Evolutionary conservation across 2,888 invertebrate genomes (phyloP).

Genomic region (Calameuta filiformis): DNA sequence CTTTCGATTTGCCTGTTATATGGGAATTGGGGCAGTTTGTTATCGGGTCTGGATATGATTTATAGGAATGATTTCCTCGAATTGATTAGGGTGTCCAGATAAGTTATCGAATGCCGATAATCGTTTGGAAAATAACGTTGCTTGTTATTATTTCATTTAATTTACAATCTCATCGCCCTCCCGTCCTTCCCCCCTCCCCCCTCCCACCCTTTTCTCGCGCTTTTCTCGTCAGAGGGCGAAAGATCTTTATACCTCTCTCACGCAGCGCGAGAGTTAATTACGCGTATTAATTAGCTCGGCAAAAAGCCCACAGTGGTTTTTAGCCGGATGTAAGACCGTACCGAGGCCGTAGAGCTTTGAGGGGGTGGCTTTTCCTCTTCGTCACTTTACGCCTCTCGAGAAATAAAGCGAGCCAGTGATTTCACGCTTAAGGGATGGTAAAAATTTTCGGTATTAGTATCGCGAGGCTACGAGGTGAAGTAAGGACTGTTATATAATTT

Average conservation of each 20-base stretch:
- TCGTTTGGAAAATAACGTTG: neutral
- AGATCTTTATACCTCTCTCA: neutral
- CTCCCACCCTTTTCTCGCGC: neutral
- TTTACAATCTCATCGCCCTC: neutral
- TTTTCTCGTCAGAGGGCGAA: neutral
- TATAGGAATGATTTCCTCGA: neutral
- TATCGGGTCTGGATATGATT: neutral
- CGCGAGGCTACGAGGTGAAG: neutral
- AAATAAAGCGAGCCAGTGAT: neutral
- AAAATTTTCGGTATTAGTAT: neutral
- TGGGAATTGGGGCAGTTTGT: neutral
- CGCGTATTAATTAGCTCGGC: conserved; percentile 30
- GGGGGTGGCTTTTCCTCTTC: neutral
- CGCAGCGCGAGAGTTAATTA: conserved; percentile 28
- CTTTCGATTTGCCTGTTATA: neutral
- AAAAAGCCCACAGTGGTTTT: neutral
- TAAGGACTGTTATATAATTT: neutral
- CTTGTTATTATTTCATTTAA: neutral
- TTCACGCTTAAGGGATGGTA: neutral
- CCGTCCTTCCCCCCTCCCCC: too few species aligned
- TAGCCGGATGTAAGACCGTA: neutral
- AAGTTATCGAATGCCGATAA: neutral
- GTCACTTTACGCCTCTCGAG: neutral
- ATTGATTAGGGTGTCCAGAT: neutral
- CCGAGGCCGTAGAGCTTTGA: neutral